Percentiles rank a stretch among this genome's conserved stretches.
Evolutionary conservation across 2,113 vertebrate species (phyloP).

Genomic region (Archilochus colubris): DNA sequence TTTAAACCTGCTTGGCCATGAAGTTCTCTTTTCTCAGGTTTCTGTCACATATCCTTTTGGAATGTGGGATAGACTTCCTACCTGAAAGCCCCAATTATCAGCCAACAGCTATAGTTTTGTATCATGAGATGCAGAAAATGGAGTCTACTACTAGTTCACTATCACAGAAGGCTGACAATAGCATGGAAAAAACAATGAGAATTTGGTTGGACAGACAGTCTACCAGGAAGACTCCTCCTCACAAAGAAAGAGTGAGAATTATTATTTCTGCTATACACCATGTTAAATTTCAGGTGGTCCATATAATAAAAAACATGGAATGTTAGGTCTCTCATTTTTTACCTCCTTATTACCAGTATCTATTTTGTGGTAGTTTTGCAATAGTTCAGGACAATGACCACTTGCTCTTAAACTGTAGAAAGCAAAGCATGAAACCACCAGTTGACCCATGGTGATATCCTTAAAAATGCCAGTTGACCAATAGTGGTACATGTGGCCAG

Average conservation of each 20-base stretch:
- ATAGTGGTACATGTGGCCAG: neutral
- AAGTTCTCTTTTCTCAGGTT: neutral
- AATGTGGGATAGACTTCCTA: neutral
- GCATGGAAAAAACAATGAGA: neutral
- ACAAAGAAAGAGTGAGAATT: neutral
- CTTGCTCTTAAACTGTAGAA: neutral
- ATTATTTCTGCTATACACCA: neutral
- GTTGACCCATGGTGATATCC: neutral
- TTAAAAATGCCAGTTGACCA: slow-evolving; percentile 5
- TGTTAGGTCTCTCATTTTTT: neutral
- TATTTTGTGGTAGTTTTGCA: neutral
- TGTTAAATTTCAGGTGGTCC: neutral
- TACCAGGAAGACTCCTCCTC: neutral
- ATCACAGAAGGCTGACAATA: neutral
- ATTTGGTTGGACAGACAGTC: neutral
- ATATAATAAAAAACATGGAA: neutral
- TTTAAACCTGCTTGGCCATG: neutral
- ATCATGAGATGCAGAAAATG: neutral
- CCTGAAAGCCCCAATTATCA: neutral
- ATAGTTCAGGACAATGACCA: neutral
- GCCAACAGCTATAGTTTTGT: neutral
- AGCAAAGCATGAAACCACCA: neutral
- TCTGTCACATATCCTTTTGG: neutral
- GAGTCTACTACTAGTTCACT: neutral
- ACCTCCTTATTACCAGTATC: neutral